Evolutionary conservation across 2,113 vertebrate species (phyloP).

Genomic region (Zosterops borbonicus): DNA sequence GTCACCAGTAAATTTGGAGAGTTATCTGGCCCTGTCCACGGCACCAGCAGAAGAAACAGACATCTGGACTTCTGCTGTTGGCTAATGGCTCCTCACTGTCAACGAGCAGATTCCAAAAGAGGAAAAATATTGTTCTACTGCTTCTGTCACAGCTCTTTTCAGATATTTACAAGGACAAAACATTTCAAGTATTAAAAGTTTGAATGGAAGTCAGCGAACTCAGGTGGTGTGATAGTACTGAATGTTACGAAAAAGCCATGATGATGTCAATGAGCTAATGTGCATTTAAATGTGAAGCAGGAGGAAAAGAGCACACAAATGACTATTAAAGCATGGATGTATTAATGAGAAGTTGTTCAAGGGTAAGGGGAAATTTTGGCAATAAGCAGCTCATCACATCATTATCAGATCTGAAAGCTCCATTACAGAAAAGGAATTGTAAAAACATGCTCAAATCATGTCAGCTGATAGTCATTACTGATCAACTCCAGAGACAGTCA

Average conservation of each 20-base stretch:
- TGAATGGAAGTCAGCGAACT: neutral
- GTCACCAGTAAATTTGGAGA: neutral
- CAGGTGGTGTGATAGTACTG: neutral
- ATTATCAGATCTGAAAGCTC: neutral
- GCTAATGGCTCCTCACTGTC: neutral
- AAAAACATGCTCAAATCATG: neutral
- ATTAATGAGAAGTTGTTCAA: neutral
- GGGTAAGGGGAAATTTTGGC: neutral
- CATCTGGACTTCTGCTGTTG: neutral
- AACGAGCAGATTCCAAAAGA: neutral
- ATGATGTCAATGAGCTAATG: neutral
- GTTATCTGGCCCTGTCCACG: neutral
- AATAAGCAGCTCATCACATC: neutral
- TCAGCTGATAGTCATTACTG: neutral
- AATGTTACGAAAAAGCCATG: neutral
- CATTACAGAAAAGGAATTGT: neutral
- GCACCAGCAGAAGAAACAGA: neutral
- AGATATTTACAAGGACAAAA: neutral
- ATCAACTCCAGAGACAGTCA: neutral
- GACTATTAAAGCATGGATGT: neutral
- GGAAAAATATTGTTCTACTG: neutral
- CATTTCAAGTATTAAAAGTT: neutral
- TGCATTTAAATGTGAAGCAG: neutral
- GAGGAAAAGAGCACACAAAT: neutral
- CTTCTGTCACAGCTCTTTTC: neutral